Conservation (phyloP, 2,797 vertebrate genomes). For the Myiotriccus ornatus region DNA sequence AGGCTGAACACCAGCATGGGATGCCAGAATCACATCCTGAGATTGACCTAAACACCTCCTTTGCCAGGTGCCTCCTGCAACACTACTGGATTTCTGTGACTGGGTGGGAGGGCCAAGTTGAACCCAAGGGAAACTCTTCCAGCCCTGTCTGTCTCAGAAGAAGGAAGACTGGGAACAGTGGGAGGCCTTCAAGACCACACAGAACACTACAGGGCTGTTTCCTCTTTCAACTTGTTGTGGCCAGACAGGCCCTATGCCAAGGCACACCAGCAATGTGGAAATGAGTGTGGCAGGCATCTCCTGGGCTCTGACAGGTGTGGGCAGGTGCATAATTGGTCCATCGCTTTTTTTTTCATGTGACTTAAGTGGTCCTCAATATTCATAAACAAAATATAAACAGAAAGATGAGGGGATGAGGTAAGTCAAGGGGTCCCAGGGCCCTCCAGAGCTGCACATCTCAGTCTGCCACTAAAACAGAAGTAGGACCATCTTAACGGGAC, state of each 20-base stretch:
- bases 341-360: neutral
- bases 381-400: neutral
- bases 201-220: neutral
- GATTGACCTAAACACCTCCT: neutral
- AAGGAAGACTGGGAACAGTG: neutral
- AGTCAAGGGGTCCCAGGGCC: neutral
- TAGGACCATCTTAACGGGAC: neutral
- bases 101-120: neutral
- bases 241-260: neutral
- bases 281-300: neutral
- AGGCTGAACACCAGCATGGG: neutral
- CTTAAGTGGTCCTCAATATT: neutral
- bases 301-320: neutral
- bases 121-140: neutral
- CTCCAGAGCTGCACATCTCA: neutral
- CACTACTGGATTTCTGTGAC: neutral
- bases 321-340: neutral
- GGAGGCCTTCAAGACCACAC: neutral
- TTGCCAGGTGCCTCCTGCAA: neutral
- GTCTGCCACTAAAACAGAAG: neutral
- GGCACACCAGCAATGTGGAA: neutral
- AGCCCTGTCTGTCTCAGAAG: neutral
- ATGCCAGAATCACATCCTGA: neutral
- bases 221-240: neutral
- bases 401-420: neutral